Evolutionary conservation across 1,140 invertebrate species (phyloP).

Genomic region (Heliconius himera): DNA sequence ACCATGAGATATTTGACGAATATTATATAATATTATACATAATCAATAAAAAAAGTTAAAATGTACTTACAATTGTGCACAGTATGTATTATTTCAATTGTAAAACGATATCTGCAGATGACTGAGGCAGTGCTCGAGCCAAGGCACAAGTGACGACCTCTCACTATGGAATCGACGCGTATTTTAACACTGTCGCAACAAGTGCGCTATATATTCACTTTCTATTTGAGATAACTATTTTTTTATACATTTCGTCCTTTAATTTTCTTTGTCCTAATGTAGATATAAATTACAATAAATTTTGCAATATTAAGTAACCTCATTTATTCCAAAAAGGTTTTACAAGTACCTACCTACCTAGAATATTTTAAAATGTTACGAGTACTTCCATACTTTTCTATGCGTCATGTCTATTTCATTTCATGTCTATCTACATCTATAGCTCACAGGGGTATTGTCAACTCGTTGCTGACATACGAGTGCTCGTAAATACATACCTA

Average conservation of each 20-base stretch:
- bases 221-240: slow-evolving; percentile 9
- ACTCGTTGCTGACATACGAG: too few relatives aligned
- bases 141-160: slow-evolving; percentile 4
- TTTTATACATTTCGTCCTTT: not conserved
- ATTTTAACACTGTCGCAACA: slow-evolving; percentile 8
- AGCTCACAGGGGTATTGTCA: too few relatives aligned
- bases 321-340: not conserved
- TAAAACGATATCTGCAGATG: not conserved
- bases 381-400: too few relatives aligned
- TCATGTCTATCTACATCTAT: too few relatives aligned
- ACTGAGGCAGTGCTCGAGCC: not conserved
- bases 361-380: too few relatives aligned
- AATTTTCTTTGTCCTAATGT: not conserved
- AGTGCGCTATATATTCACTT: not conserved
- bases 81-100: not conserved
- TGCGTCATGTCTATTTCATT: too few relatives aligned
- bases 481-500: too few relatives aligned
- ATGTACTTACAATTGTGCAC: not conserved
- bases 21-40: not conserved
- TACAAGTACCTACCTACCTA: not conserved
- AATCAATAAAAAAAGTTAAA: not conserved
- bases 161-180: slow-evolving; percentile 2
- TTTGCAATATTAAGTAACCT: not conserved
- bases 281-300: not conserved
- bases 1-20: not conserved